These are phyloP conservation scores for Diglossa cyanea DNA, from an alignment of 2,797 vertebrate species.

Conservation along the genomic window DNA sequence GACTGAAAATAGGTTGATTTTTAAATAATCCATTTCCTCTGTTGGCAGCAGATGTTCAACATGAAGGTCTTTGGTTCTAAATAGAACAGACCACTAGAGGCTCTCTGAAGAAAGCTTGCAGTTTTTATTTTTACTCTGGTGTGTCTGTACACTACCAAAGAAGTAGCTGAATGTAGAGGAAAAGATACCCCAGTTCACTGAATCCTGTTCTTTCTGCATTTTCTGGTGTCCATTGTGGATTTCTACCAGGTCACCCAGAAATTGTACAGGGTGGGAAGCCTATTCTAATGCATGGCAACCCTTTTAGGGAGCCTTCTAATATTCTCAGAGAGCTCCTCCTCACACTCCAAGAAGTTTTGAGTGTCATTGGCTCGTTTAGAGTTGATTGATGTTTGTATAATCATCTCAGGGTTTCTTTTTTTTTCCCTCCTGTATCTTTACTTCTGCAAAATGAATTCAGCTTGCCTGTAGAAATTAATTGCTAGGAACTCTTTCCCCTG, in stretches of 20 bases:
- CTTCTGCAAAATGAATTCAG: neutral
- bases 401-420: accelerated
- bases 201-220: neutral
- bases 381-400: neutral
- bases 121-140: neutral
- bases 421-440: neutral
- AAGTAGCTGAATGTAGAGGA: neutral
- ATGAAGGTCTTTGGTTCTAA: neutral
- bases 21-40: neutral
- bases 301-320: neutral
- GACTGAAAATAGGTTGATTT: neutral
- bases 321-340: neutral
- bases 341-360: neutral
- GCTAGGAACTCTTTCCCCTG: neutral
- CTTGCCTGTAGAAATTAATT: neutral
- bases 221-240: neutral
- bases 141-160: neutral
- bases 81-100: neutral
- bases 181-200: neutral
- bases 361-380: neutral
- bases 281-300: neutral
- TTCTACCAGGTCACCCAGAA: neutral
- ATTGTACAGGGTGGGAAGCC: neutral
- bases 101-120: neutral
- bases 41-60: neutral